Percentiles rank a stretch among this genome's conserved stretches.
phyloP scores from a whole-genome alignment of 2,888 invertebrate species.

The Drosophila maculinotata region DNA sequence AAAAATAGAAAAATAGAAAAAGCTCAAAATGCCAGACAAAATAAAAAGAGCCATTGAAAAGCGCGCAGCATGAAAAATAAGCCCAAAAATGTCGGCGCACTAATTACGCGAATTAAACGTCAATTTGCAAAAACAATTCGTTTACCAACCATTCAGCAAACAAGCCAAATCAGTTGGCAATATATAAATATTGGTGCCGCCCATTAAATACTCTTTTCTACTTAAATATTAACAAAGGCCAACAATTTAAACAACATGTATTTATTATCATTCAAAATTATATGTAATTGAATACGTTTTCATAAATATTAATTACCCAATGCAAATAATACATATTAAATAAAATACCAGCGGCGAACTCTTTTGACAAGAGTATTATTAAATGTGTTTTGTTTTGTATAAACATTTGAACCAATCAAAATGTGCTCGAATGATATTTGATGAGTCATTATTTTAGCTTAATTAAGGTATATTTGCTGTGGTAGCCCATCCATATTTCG shows the following conservation, averaged over 20 bases:
- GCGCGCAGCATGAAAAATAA: constrained; percentile 47
- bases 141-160: constrained; percentile 54
- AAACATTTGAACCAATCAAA: neutral
- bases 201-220: constrained; percentile 17
- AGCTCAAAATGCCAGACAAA: constrained; percentile 2
- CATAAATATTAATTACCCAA: too few species aligned
- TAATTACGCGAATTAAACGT: constrained; percentile 79
- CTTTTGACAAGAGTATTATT: too few species aligned
- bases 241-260: neutral
- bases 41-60: constrained; percentile 21
- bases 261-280: too few species aligned
- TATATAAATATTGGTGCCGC: neutral
- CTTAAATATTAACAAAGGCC: neutral
- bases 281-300: too few species aligned
- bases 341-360: too few species aligned
- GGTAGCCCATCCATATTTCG: too few species aligned
- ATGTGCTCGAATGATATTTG: neutral
- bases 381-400: neutral
- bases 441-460: neutral
- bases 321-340: too few species aligned
- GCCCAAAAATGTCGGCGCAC: constrained; percentile 76
- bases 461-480: neutral
- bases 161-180: constrained; percentile 16
- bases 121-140: constrained; percentile 79
- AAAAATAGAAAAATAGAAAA: constrained; percentile 21